Evolutionary conservation across 1,140 invertebrate genomes (phyloP), one percentile per base, ranked within the genome.

Genomic region (Bombus picipes): DNA sequence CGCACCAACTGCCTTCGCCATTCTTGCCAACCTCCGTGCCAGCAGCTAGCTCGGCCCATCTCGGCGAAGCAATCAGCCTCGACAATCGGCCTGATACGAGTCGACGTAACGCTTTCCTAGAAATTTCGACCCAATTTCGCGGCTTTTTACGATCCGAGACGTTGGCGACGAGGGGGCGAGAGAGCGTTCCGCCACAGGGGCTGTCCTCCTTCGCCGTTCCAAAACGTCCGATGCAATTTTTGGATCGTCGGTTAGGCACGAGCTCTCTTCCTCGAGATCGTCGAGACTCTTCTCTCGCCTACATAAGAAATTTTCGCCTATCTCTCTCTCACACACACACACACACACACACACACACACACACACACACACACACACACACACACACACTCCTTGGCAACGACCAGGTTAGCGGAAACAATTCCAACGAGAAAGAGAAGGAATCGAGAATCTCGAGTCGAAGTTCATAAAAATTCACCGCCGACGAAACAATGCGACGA

Each of bases 1-100:
- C 73, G 90, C 78, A 74, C 71, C 74, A 70, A 68, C 70, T 37
- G 9, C 57, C n/a, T n/a, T 3, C 34, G 70, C 37, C 81, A 86
- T 85, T 77, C 62, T 18, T 91, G 59, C 89, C 88, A 92, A 91
- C 85, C 37, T 15, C 53, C 8, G 6, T 6, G 6, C 25, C 25
- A 25, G 15, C 25, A 25, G 15, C 65, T 34, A 75, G 28, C 53
- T 37, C 34, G 22, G 25, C 47, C 34, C 53, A 13, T 59, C 77
- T 25, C 39, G 0, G 25, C 32, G 28, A 72, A 75, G 47, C 75
- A 70, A 74, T 86, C 62, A 66, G 72, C 74, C 74, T 5, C 43
- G 74, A 77, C 82, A 43, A 83, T 76, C 81, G 72, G 39, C 5
- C 73, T 76, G 82, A 88, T 81, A 80, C 83, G 78, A 73, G 75